These are phyloP conservation scores for Schlechtendalia chinensis DNA, from an alignment of 1,140 invertebrate genomes.

Conservation along the genomic window DNA sequence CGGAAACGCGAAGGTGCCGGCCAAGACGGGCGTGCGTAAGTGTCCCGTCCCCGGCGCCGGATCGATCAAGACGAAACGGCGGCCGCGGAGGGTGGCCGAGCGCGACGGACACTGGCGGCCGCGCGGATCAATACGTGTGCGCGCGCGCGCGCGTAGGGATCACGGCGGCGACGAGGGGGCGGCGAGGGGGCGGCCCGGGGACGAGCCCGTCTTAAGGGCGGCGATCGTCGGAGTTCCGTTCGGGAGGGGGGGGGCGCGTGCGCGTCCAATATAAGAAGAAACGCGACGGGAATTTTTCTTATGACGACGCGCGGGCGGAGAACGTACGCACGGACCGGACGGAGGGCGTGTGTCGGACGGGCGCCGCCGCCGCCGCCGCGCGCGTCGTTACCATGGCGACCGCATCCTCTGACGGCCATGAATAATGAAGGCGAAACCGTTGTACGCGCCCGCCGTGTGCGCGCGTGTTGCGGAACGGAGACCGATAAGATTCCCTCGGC, in stretches of 20 bases:
- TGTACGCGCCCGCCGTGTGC: background rate
- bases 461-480: background rate
- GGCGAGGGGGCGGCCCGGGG: background rate
- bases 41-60: conserved; percentile 23
- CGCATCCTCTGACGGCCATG: conserved; percentile 44
- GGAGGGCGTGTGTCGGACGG: background rate
- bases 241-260: background rate
- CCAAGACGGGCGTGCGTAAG: too few relatives aligned
- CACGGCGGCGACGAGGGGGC: background rate
- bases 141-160: background rate
- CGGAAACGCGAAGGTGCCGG: too few relatives aligned
- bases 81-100: too few relatives aligned
- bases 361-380: background rate
- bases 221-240: background rate
- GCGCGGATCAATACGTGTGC: conserved; percentile 26
- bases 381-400: conserved; percentile 33
- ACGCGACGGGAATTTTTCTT: conserved; percentile 31
- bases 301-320: background rate
- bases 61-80: conserved; percentile 9
- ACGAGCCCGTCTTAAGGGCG: conserved; percentile 47
- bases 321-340: background rate
- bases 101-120: too few relatives aligned
- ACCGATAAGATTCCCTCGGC: conserved; percentile 46
- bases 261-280: conserved; percentile 38
- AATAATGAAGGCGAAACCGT: conserved; percentile 47